Evolutionary conservation across 1,140 invertebrate species (phyloP), one percentile per base, ranked within the genome.

Genomic region (Tigriopus japonicus): DNA sequence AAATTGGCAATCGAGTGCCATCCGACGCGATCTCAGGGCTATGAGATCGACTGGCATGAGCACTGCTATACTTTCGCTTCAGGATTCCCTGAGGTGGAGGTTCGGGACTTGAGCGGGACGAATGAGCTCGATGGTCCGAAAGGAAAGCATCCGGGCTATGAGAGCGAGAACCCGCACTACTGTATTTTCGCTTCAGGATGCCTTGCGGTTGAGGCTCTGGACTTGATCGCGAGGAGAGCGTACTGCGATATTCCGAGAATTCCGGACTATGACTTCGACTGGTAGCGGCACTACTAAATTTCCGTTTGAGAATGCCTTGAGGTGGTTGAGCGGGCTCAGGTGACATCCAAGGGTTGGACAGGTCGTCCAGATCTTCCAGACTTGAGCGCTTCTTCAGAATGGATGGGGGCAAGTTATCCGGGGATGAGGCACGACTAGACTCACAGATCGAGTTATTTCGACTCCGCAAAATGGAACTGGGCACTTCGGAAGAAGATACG

Each of bases 361-460:
- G 28, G 9, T 21, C 45, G 45, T 49, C 45, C 45, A 49, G 21
- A 45, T 79, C 79, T 54, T 75, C 75, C 35, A 74, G 71, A 12
- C 76, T 78, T n/a, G 78, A 76, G 68, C 79, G 80, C 41, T 80
- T 73, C 67, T 84, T 84, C 13, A 84, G 68, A 56, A 84, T 84
- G 9, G 80, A 78, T 41, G 81, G 80, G 0, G 81, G 83, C 14
- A 41, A 58, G n/a, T 58, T 23, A 5, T 58, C 55, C 28, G 28
- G 28, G 28, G 28, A 35, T 3, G 28, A 35, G 28, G 28, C 28
- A 35, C 28, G 28, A 35, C 28, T 35, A 9, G 28, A 35, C 23
- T 58, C 55, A 19, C 55, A 28, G 14, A 54, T n/a, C 15, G 52
- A 54, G 24, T 24, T 54, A 14, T 58, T 58, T 40, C 55, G 55